A percentile compares a stretch with the other conserved stretches of the same genome.
Conservation (phyloP, 64 coral and sea anemone species). For the Porites lutea region DNA sequence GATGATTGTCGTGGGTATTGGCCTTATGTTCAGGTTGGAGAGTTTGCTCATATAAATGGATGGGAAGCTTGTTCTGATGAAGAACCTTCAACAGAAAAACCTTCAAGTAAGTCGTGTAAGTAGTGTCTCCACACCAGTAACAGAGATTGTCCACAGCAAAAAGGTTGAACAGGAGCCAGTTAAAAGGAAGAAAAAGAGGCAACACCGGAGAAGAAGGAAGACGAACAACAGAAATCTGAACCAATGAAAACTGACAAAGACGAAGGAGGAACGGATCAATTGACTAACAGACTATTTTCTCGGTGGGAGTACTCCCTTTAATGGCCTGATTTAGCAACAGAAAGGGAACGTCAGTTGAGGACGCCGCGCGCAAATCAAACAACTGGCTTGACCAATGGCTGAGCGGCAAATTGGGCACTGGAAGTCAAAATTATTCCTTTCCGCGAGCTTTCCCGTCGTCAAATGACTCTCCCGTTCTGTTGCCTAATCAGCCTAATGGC, state of each 20-base stretch:
- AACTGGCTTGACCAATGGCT: too few relatives aligned
- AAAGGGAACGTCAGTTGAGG: too few relatives aligned
- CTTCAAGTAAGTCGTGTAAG: slow-evolving; percentile 78
- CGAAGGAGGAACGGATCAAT: slow-evolving; percentile 4
- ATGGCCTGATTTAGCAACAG: too few relatives aligned
- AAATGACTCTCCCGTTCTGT: too few relatives aligned
- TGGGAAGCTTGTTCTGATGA: slow-evolving; percentile 73
- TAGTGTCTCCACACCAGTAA: slow-evolving; percentile 83
- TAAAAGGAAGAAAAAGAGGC: slow-evolving; percentile 14
- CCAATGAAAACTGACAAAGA: slow-evolving; percentile 56
- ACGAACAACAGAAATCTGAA: slow-evolving; percentile 40
- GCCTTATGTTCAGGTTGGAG: slow-evolving; percentile 75
- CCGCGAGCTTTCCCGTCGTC: too few relatives aligned
- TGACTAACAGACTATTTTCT: too few relatives aligned
- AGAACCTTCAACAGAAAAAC: background rate
- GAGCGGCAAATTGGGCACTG: too few relatives aligned
- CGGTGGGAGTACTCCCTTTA: too few relatives aligned
- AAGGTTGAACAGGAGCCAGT: slow-evolving; percentile 58
- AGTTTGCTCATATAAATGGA: slow-evolving; percentile 93
- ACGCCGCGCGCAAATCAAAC: too few relatives aligned
- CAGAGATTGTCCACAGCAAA: slow-evolving; percentile 67
- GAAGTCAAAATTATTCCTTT: too few relatives aligned
- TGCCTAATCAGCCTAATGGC: too few relatives aligned
- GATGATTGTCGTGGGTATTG: background rate
- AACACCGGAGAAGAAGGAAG: slow-evolving; percentile 49